A percentile compares a stretch with the other conserved stretches of the same genome.
Conservation (phyloP, 2,797 vertebrate genomes). For the Pangasius sanitwongsei region DNA sequence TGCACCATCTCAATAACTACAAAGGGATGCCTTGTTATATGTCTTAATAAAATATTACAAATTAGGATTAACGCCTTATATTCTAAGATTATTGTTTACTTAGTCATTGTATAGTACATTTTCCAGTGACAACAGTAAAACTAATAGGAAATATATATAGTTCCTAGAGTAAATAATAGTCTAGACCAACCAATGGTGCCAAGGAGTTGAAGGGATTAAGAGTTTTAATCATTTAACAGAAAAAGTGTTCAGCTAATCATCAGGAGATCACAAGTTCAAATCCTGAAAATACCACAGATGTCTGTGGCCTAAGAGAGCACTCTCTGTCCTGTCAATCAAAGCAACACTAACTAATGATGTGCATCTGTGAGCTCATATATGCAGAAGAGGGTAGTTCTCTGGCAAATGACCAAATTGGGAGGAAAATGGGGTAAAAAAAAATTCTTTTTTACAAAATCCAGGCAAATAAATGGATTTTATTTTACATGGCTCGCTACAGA, state of each 20-base stretch:
- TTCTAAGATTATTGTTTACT: not conserved
- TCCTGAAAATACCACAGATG: not conserved
- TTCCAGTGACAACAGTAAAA: not conserved
- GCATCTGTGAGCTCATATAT: not conserved
- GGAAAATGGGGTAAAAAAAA: not conserved
- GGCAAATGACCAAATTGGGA: not conserved
- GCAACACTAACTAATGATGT: not conserved
- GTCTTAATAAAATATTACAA: not conserved
- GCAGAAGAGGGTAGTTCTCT: not conserved
- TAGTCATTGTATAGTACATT: not conserved
- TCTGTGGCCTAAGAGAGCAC: not conserved
- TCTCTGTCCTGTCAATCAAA: not conserved
- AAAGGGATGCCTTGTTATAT: not conserved
- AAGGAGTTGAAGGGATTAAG: not conserved
- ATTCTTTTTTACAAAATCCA: not conserved
- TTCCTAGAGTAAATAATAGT: not conserved
- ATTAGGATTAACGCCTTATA: not conserved
- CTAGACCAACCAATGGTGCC: not conserved
- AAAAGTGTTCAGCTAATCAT: not conserved
- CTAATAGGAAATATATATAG: not conserved
- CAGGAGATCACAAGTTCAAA: not conserved
- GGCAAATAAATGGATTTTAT: not conserved
- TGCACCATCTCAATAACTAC: not conserved
- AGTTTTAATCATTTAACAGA: not conserved
- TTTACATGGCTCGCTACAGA: not conserved